These are phyloP conservation scores for Ennomos fuscantarius DNA, from an alignment of 2,888 invertebrate genomes.

Conservation along the genomic window DNA sequence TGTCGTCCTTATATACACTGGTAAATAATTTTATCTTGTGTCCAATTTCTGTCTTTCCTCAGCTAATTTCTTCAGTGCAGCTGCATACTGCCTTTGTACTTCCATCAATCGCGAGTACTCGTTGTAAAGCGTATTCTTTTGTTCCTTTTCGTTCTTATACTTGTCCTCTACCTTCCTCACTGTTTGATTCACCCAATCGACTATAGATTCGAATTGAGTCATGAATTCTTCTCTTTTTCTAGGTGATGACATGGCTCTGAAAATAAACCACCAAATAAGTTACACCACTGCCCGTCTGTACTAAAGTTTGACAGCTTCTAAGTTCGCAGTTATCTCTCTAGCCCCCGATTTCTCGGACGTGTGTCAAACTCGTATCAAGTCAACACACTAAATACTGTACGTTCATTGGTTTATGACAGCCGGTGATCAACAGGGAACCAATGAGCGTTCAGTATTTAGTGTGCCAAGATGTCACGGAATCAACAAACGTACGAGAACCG, in stretches of 20 bases:
- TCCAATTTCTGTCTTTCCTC: slow-evolving; percentile 65
- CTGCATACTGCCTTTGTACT: slow-evolving; percentile 77
- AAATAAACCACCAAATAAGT: slow-evolving; percentile 20
- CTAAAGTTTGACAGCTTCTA: too few relatives aligned
- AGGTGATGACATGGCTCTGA: slow-evolving; percentile 92
- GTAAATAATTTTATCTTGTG: slow-evolving; percentile 33
- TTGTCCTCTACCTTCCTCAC: slow-evolving; percentile 89
- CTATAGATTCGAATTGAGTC: slow-evolving; percentile 95
- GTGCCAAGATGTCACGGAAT: too few relatives aligned
- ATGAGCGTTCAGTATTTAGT: too few relatives aligned
- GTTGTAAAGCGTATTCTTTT: slow-evolving; percentile 62
- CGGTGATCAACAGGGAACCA: too few relatives aligned
- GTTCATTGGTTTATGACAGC: too few relatives aligned
- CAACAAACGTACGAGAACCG: too few relatives aligned
- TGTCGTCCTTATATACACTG: background rate
- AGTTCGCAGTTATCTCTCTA: too few relatives aligned
- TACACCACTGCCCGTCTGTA: too few relatives aligned
- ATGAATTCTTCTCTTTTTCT: slow-evolving; percentile 95
- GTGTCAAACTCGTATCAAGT: too few relatives aligned
- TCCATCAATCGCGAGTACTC: slow-evolving; percentile 76
- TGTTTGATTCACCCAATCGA: slow-evolving; percentile 95
- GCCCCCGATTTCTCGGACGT: too few relatives aligned
- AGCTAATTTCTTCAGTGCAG: slow-evolving; percentile 72
- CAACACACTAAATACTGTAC: too few relatives aligned
- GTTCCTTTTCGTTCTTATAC: slow-evolving; percentile 70